Evolutionary conservation across 2,888 invertebrate genomes (phyloP).

Genomic region (Prosapia bicincta): DNA sequence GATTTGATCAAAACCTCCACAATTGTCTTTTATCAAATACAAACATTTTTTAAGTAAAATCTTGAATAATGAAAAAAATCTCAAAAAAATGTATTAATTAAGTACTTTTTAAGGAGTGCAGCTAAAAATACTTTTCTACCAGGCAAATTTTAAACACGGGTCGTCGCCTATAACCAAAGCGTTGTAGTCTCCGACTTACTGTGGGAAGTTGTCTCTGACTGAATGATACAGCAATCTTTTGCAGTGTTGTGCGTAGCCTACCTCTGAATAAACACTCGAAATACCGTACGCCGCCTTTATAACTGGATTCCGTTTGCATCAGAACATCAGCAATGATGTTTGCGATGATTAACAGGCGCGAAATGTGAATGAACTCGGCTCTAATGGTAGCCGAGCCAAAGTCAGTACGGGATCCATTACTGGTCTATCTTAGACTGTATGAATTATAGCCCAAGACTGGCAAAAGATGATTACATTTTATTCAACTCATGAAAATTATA

Average conservation of each 20-base stretch:
- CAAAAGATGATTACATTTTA: neutral
- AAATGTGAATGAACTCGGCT: neutral
- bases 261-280: neutral
- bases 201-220: neutral
- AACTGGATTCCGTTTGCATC: neutral
- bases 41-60: too few relatives aligned
- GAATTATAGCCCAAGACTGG: neutral
- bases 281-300: neutral
- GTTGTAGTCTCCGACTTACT: too few relatives aligned
- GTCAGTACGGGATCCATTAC: neutral
- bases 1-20: too few relatives aligned
- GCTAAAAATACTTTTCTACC: too few relatives aligned
- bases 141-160: too few relatives aligned
- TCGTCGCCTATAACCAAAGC: too few relatives aligned
- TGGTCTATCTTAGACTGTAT: neutral
- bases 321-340: neutral
- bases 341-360: neutral
- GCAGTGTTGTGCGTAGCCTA: neutral
- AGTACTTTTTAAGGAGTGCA: too few relatives aligned
- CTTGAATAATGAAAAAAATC: too few relatives aligned
- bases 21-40: too few relatives aligned
- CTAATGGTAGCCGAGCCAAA: neutral
- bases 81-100: too few relatives aligned
- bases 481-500: neutral
- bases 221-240: neutral